These are phyloP conservation scores for Karalla daura DNA, from an alignment of 2,797 vertebrate genomes.

Conservation along the genomic window DNA sequence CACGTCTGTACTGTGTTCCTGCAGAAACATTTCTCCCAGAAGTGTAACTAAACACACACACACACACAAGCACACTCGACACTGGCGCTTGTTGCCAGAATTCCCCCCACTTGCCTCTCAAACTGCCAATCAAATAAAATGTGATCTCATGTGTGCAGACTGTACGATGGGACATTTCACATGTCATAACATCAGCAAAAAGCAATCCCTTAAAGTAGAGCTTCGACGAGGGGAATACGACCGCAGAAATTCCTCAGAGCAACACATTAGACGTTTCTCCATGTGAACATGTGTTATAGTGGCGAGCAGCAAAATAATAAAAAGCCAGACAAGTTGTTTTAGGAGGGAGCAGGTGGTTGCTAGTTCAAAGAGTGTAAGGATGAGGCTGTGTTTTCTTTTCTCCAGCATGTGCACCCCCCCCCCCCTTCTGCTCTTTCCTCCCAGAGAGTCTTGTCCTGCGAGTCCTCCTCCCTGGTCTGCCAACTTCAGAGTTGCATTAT, in stretches of 20 bases:
- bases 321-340: constrained; percentile 72
- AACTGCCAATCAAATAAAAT: constrained; percentile 21
- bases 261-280: constrained; percentile 44
- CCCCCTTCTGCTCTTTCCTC: constrained; percentile 21
- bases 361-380: constrained; percentile 74
- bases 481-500: constrained; percentile 77
- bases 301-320: constrained; percentile 63
- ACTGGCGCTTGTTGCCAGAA: background rate
- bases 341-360: constrained; percentile 78
- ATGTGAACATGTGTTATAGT: constrained; percentile 58
- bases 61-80: background rate
- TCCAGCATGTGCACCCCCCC: constrained; percentile 32
- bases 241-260: constrained; percentile 30
- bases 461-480: constrained; percentile 55
- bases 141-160: constrained; percentile 3
- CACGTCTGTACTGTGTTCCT: background rate
- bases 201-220: constrained; percentile 19
- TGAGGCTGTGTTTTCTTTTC: constrained; percentile 77
- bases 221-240: constrained; percentile 9
- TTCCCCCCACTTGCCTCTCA: background rate
- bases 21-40: background rate
- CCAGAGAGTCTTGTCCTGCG: constrained; percentile 44
- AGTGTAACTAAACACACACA: no score
- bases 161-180: constrained; percentile 20
- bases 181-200: constrained; percentile 14